phyloP scores from a whole-genome alignment of 1,140 invertebrate genomes.

The Micrasema minimum region DNA sequence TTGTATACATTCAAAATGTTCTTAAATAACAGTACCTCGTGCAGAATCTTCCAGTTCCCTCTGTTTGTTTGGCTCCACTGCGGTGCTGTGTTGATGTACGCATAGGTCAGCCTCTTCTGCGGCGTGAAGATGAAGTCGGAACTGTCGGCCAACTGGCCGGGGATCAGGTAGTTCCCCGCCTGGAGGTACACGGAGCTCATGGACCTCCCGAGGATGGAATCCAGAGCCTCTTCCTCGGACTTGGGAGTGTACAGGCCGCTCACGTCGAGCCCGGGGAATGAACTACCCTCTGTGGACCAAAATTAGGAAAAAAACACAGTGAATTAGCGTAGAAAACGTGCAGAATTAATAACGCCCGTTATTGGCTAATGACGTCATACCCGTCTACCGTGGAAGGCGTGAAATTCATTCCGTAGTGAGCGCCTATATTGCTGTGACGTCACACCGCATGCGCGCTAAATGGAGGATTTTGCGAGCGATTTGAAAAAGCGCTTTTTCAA shows the following conservation, averaged over 20 bases:
- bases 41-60: constrained; percentile 70
- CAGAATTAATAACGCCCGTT: too few species aligned
- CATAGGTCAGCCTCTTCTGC: constrained; percentile 73
- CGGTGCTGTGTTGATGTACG: constrained; percentile 72
- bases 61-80: constrained; percentile 74
- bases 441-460: too few species aligned
- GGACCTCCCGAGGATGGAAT: constrained; percentile 54
- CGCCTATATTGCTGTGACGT: too few species aligned
- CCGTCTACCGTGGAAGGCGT: too few species aligned
- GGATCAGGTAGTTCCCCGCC: constrained; percentile 62
- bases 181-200: constrained; percentile 59
- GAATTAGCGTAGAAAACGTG: too few species aligned
- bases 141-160: constrained; percentile 74
- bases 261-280: background rate
- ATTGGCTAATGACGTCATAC: too few species aligned
- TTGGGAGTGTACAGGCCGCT: background rate
- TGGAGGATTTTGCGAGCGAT: too few species aligned
- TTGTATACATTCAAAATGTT: too few species aligned
- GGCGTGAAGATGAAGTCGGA: constrained; percentile 71
- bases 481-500: too few species aligned
- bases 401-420: too few species aligned
- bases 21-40: constrained; percentile 58
- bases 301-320: too few species aligned
- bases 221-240: constrained; percentile 54
- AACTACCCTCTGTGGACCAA: background rate